Percentiles rank a stretch among this genome's conserved stretches.
phyloP scores from a whole-genome alignment of 2,113 vertebrate species.

The Catharus minimus region DNA sequence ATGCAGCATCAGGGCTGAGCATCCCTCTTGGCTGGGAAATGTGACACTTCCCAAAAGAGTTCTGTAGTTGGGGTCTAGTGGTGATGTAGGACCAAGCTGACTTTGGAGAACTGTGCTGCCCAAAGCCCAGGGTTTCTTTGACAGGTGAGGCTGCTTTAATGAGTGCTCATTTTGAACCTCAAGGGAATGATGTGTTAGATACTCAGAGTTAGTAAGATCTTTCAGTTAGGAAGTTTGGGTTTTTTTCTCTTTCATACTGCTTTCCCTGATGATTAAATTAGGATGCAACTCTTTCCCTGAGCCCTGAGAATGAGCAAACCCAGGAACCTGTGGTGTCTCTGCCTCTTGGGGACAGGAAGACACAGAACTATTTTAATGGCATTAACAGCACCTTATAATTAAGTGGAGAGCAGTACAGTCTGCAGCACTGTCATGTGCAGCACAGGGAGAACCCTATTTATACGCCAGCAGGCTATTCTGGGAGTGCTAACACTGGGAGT shows the following conservation, averaged over 20 bases:
- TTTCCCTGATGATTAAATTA: not conserved
- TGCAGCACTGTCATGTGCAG: not conserved
- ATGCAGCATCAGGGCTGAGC: not conserved
- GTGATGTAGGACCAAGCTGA: rapidly evolving
- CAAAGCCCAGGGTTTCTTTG: not conserved
- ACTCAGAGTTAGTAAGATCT: not conserved
- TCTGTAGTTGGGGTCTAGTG: not conserved
- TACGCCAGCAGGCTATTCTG: not conserved
- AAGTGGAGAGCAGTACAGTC: not conserved
- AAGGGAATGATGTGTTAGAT: not conserved
- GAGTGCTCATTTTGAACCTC: not conserved
- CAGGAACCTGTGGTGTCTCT: not conserved
- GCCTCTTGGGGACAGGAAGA: not conserved
- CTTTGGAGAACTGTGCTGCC: not conserved
- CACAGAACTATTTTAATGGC: not conserved
- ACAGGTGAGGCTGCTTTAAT: not conserved
- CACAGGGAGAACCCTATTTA: slow-evolving; percentile 5
- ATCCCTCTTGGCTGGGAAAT: not conserved
- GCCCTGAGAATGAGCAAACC: not conserved
- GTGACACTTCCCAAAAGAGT: not conserved
- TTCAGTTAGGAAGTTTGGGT: not conserved
- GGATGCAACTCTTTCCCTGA: not conserved
- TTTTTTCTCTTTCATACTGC: rapidly evolving
- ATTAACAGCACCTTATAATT: not conserved
- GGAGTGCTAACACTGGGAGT: slow-evolving; percentile 19